Base-by-base conservation (phyloP, 2,797 vertebrate genomes). In the Brotula barbata region DNA sequence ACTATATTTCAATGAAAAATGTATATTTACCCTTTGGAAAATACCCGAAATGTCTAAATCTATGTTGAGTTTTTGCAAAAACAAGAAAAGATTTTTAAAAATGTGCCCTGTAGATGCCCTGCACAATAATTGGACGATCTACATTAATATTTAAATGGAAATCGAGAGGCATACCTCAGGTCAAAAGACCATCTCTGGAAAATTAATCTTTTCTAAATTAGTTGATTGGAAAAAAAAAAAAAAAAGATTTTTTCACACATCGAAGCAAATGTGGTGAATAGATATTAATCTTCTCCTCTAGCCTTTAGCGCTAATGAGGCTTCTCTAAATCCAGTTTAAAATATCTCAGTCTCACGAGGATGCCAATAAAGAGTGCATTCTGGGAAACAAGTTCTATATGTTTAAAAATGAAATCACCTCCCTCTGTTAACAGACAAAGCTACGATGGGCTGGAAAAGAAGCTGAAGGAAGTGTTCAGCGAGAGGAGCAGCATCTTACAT, bases 401-500 rank as follows among this genome's bases (percentile, higher is more conserved):
- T 68, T 78, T 74, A 82, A 74, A 56, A 42, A 34, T 64, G 51
- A 76, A 77, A 72, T 83, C n/a, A n/a, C n/a, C 33, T 84, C 46
- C 2, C 64, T 80, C 46, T 68, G 59, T 83, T 66, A 56, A 90
- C 91, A 97, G 95, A 92, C 93, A 93, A 92, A 90, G 93, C 89
- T 95, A 97, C 75, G 94, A 95, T 85, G 94, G 94, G 52, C 90
- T 99, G 89, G 94, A 96, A 87, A 94, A 91, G 80, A 95, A 94
- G 80, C 92, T 99, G 58, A 98, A 95, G 83, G 94, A 96, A 86
- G 93, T 97, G 58, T 98, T 98, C 87, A 94, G 91, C 69, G 96
- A 98, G 74, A 89, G 96, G 74, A 97, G 93, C 77, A 94, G 86
- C 73, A 94, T 98, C 73, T 92, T 99, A 73, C 94, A 89, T 52